Evolutionary conservation across 2,888 invertebrate genomes (phyloP), one percentile per base, ranked within the genome.

Genomic region (Eupithecia dodoneata): DNA sequence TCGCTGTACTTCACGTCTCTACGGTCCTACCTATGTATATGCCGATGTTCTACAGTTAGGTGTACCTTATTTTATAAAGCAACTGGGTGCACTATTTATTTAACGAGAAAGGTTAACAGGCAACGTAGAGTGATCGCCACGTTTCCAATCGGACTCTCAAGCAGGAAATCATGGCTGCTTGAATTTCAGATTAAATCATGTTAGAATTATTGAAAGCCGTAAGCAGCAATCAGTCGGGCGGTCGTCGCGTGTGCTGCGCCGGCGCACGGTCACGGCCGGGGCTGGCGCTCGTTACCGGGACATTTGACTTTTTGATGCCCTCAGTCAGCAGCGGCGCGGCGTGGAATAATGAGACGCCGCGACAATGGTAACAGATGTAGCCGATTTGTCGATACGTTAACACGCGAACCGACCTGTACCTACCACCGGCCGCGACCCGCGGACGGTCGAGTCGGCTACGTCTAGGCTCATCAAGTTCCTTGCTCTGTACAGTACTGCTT

Each of bases 311-410:
- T 82, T 80, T 82, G 84, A 84, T 84, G 80, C 76, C 72, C 73
- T 73, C 77, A 59, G 63, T 70, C 76, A 76, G 52, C 49, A 74
- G 72, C 76, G 59, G 63, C 76, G 81, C 81, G 79, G 79, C 44
- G 83, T 82, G 83, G 83, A 85, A 83, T 88, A 87, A 87, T 85
- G 85, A 87, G 84, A 81, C 80, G 80, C 81, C 85, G 85, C 84
- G 86, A 85, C 85, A 80, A 84, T 83, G 75, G 81, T 80, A 79
- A 78, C 83, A 80, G 83, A 83, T 83, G 82, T 81, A 78, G 77
- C 72, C 81, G 82, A 82, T 78, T 80, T 81, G 83, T 84, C 81
- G 85, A 81, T 83, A 81, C 81, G 77, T 75, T 80, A 79, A 83
- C 84, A 83, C 83, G 84, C 83, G 81, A 84, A 75, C 67, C 74